These are phyloP conservation scores for Mythimna albipuncta DNA, from an alignment of 2,888 invertebrate genomes.

Conservation along the genomic window DNA sequence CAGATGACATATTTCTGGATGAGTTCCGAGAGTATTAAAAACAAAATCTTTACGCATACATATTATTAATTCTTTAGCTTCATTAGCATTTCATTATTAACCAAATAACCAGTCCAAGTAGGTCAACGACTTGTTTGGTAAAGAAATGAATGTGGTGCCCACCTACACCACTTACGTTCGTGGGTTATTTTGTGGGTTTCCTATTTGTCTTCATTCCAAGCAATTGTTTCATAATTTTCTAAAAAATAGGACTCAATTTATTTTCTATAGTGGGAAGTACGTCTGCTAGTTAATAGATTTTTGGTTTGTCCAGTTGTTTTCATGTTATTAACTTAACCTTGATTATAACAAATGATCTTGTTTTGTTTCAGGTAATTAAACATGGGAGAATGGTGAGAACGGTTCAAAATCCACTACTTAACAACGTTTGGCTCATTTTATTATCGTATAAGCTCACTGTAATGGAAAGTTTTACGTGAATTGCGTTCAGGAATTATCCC, in stretches of 20 bases:
- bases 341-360: constrained; percentile 46
- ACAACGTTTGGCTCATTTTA: constrained; percentile 71
- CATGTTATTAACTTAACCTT: constrained; percentile 3
- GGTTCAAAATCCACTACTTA: not conserved
- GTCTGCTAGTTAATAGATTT: not conserved
- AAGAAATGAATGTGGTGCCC: constrained; percentile 30
- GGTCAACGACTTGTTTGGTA: constrained; percentile 51
- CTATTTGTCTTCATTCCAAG: constrained; percentile 30
- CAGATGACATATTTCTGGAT: constrained; percentile 21
- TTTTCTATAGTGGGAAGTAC: not conserved
- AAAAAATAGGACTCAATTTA: not conserved
- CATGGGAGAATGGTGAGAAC: constrained; percentile 12
- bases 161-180: constrained; percentile 36
- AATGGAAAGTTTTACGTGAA: constrained; percentile 37
- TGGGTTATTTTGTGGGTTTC: constrained; percentile 33
- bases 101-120: constrained; percentile 17
- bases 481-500: constrained; percentile 12
- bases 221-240: constrained; percentile 31
- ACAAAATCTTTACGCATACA: not conserved
- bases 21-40: not conserved
- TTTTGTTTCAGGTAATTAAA: constrained; percentile 72
- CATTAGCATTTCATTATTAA: constrained; percentile 32
- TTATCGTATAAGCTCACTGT: constrained; percentile 5
- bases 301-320: not conserved
- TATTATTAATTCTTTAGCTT: constrained; percentile 19